Conservation (phyloP, 2,113 vertebrate genomes). For the Copsychus sechellarum region DNA sequence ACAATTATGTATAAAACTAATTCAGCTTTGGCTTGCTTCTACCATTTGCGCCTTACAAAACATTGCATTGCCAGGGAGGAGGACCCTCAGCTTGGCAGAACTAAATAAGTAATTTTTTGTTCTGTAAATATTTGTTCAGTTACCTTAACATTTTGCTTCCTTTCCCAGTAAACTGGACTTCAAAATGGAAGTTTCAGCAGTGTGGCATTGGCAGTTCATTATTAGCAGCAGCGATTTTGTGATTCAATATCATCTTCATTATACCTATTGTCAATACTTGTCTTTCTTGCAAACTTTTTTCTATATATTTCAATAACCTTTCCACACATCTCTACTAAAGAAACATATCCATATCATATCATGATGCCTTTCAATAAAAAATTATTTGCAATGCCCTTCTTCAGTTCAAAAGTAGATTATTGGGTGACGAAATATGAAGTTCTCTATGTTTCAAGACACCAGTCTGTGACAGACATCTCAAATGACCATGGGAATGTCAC, state of each 20-base stretch:
- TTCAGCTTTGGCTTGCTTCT: background rate
- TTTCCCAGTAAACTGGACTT: background rate
- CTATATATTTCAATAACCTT: background rate
- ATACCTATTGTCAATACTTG: background rate
- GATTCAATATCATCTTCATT: background rate
- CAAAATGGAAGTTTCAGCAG: background rate
- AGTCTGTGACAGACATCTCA: background rate
- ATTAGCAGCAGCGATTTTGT: background rate
- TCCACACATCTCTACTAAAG: background rate
- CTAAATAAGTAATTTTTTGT: background rate
- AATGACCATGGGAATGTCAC: background rate
- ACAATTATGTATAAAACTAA: background rate
- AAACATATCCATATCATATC: background rate
- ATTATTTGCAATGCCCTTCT: background rate
- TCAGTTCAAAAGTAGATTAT: background rate
- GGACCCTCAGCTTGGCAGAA: background rate
- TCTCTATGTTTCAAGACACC: background rate
- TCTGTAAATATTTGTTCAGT: background rate
- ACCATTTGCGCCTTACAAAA: background rate
- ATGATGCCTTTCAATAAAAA: background rate
- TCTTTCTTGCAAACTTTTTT: background rate
- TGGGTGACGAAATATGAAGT: fast-evolving
- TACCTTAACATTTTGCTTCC: background rate
- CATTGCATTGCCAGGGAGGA: background rate
- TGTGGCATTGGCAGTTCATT: background rate